Evolutionary conservation across 2,113 vertebrate genomes (phyloP).

Genomic region (Mellivora capensis): DNA sequence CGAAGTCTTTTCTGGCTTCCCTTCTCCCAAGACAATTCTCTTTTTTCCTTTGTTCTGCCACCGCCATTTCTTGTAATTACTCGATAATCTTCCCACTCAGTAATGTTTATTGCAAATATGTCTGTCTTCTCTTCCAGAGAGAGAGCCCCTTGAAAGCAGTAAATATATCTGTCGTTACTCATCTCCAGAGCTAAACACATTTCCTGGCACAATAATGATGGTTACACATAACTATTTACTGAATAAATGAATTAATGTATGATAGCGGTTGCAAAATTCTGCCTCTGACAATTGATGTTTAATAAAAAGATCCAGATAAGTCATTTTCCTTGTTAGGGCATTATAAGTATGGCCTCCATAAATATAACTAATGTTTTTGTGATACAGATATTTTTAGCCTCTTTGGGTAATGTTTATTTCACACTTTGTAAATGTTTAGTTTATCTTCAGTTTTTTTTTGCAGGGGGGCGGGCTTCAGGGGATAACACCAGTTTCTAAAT

Average conservation of each 20-base stretch:
- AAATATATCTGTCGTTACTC: not conserved
- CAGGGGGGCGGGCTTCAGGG: rapidly evolving
- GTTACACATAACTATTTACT: not conserved
- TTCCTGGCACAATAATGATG: not conserved
- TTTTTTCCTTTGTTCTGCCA: not conserved
- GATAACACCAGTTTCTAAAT: not conserved
- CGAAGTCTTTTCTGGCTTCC: not conserved
- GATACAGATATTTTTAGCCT: not conserved
- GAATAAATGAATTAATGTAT: not conserved
- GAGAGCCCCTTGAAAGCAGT: not conserved
- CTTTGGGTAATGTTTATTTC: not conserved
- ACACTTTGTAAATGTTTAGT: not conserved
- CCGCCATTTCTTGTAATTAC: not conserved
- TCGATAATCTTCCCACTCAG: not conserved
- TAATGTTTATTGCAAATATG: not conserved
- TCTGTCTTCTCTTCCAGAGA: not conserved
- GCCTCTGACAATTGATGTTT: not conserved
- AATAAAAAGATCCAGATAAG: not conserved
- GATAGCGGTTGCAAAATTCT: not conserved
- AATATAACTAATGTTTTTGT: not conserved
- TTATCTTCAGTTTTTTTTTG: not conserved
- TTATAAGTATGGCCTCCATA: not conserved
- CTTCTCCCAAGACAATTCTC: not conserved
- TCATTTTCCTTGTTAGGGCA: not conserved
- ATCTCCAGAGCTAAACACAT: not conserved